Conservation (phyloP, 2,113 vertebrate genomes). For the Psittacus erithacus region DNA sequence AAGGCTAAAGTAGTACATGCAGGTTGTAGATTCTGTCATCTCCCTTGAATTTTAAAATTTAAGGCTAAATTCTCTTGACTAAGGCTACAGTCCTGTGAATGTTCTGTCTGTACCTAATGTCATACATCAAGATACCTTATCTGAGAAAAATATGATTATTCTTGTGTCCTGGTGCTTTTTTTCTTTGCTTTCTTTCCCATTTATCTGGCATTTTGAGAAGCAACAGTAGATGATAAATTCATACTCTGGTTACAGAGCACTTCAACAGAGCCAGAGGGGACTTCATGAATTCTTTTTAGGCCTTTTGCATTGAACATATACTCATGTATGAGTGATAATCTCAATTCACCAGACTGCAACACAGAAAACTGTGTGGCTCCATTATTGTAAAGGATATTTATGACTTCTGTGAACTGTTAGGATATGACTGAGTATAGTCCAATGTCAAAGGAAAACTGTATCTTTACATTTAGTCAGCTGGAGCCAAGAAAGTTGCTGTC, state of each 20-base stretch:
- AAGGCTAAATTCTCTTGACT: background rate
- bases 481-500: background rate
- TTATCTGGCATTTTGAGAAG: background rate
- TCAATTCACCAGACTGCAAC: background rate
- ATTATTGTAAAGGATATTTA: background rate
- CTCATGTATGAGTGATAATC: background rate
- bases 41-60: background rate
- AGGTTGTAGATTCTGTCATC: background rate
- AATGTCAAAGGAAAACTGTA: background rate
- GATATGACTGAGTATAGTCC: background rate
- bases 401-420: background rate
- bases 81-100: background rate
- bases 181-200: background rate
- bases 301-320: background rate
- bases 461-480: background rate
- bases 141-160: background rate
- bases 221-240: background rate
- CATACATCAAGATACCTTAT: background rate
- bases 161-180: background rate
- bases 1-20: background rate
- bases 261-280: background rate
- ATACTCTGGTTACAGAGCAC: background rate
- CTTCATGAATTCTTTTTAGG: background rate
- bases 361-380: background rate
- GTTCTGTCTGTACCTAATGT: background rate